These are phyloP conservation scores for Apodemia mormo DNA, from an alignment of 2,888 invertebrate genomes.

Conservation along the genomic window DNA sequence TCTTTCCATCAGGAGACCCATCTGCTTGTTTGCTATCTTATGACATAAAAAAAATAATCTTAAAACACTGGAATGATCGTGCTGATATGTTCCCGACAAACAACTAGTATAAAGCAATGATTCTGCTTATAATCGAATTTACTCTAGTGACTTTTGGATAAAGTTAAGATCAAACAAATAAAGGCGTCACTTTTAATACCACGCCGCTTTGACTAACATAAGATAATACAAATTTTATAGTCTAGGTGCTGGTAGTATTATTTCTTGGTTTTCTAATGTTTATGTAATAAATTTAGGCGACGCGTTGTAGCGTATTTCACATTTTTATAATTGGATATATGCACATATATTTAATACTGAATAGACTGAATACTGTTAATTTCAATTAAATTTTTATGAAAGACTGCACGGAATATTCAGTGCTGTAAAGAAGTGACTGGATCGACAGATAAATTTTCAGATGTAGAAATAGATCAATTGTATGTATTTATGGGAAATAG, in stretches of 20 bases:
- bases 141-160: too few relatives aligned
- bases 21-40: too few relatives aligned
- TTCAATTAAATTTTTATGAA: constrained; percentile 45
- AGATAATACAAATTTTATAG: constrained; percentile 41
- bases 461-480: constrained; percentile 33
- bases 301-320: constrained; percentile 41
- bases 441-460: constrained; percentile 26
- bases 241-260: constrained; percentile 70
- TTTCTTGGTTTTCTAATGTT: constrained; percentile 24
- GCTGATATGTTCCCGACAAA: too few relatives aligned
- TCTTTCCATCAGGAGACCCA: too few relatives aligned
- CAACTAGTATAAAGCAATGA: too few relatives aligned
- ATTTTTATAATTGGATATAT: constrained; percentile 33
- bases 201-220: neutral
- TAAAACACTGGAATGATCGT: too few relatives aligned
- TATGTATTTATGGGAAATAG: constrained; percentile 36
- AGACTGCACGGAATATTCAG: constrained; percentile 18
- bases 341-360: constrained; percentile 26
- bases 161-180: too few relatives aligned
- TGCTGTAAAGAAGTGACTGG: constrained; percentile 25
- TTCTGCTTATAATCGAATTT: too few relatives aligned
- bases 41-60: too few relatives aligned
- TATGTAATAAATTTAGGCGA: constrained; percentile 26
- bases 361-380: constrained; percentile 76
- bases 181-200: too few relatives aligned